Percentiles rank a stretch among this genome's conserved stretches.
Conservation (phyloP, 2,113 vertebrate species). For the Steatornis caripensis region DNA sequence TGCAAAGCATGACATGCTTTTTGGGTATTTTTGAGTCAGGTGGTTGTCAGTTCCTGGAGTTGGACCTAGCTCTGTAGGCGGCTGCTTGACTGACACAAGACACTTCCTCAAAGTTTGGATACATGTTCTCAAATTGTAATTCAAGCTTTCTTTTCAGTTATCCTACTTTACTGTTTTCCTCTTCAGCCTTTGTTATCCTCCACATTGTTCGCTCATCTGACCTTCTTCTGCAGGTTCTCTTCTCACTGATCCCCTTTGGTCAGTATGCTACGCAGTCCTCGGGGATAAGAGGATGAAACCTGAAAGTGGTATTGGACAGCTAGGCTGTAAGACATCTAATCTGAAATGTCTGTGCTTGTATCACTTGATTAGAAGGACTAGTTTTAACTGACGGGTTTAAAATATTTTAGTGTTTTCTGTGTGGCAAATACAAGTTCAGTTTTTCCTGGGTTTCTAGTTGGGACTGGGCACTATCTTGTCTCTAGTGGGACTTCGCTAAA, state of each 20-base stretch:
- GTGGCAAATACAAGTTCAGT: neutral
- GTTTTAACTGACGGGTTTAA: neutral
- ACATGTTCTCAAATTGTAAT: neutral
- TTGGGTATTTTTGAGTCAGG: neutral
- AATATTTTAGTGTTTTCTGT: neutral
- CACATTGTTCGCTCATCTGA: neutral
- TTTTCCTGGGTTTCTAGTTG: neutral
- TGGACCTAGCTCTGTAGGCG: neutral
- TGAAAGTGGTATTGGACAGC: neutral
- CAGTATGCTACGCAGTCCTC: neutral
- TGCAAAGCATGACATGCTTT: neutral
- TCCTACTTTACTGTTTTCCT: neutral
- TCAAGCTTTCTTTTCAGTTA: neutral
- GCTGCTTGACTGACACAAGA: neutral
- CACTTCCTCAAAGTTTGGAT: neutral
- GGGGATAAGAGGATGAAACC: neutral
- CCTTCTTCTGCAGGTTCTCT: neutral
- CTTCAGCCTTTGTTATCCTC: neutral
- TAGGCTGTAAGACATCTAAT: neutral
- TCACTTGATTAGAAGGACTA: neutral
- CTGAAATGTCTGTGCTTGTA: neutral
- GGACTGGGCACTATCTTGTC: neutral
- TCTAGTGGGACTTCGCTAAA: neutral
- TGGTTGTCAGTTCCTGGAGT: neutral
- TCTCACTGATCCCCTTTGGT: neutral